Percentiles rank a stretch among this genome's conserved stretches.
Conservation (phyloP, 2,888 invertebrate species). For the Caenorhabditis sp. region DNA sequence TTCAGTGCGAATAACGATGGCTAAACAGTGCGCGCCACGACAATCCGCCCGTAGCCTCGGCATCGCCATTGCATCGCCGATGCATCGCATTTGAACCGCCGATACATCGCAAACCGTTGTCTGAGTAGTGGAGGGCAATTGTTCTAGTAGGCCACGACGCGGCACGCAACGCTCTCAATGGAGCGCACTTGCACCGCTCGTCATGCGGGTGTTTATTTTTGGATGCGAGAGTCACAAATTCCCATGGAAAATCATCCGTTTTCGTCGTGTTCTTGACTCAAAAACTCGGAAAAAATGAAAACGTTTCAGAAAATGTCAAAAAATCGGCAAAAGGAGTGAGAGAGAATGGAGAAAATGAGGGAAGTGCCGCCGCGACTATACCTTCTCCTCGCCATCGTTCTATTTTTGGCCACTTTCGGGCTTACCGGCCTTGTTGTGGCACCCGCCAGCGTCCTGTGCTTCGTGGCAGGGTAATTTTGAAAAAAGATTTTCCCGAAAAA, state of each 20-base stretch:
- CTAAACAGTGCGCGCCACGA: too few relatives aligned
- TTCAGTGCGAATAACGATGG: too few relatives aligned
- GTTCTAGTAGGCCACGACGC: too few relatives aligned
- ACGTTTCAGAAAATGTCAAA: not conserved
- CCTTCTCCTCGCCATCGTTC: slow-evolving; percentile 51
- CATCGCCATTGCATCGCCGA: too few relatives aligned
- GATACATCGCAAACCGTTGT: too few relatives aligned
- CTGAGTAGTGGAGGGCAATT: too few relatives aligned
- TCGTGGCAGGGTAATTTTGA: slow-evolving; percentile 56
- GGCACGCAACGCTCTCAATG: too few relatives aligned
- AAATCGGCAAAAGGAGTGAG: slow-evolving; percentile 6
- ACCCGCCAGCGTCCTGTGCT: slow-evolving; percentile 44
- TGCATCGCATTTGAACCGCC: too few relatives aligned
- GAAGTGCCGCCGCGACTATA: slow-evolving; percentile 49
- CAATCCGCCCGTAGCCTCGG: too few relatives aligned
- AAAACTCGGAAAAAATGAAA: not conserved
- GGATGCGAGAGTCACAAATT: not conserved
- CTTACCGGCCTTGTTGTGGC: slow-evolving; percentile 60
- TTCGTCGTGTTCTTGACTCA: not conserved
- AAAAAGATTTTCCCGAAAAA: not conserved
- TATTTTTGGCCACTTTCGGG: slow-evolving; percentile 67
- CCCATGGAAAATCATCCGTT: not conserved
- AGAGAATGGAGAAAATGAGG: not conserved
- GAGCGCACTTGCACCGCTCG: too few relatives aligned
- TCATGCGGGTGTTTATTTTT: too few relatives aligned